Conservation (phyloP, 2,888 invertebrate genomes). For the Mythimna vitellina region DNA sequence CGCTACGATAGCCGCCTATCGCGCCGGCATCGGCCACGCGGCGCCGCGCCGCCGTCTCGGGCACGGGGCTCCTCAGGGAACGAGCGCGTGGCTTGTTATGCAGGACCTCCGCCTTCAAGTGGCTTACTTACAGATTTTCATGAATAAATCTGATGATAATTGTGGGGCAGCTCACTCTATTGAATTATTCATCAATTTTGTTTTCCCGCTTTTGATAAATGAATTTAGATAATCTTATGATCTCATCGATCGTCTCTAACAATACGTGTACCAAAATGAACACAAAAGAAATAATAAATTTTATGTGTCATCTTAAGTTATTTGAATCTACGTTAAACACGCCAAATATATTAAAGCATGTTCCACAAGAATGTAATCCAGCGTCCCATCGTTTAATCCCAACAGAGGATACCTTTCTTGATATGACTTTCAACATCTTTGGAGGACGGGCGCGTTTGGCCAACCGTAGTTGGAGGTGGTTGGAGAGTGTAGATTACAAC, state of each 20-base stretch:
- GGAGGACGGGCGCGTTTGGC: not conserved
- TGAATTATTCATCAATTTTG: conserved; percentile 7
- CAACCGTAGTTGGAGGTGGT: not conserved
- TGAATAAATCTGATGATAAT: conserved; percentile 19
- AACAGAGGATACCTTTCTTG: too few relatives aligned
- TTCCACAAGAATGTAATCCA: too few relatives aligned
- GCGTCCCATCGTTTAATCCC: too few relatives aligned
- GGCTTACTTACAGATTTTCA: not conserved
- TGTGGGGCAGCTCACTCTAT: conserved; percentile 6
- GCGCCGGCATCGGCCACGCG: conserved; percentile 27
- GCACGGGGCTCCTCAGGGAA: not conserved
- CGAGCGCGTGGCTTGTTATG: not conserved
- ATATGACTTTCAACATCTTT: too few relatives aligned
- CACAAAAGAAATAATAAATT: not conserved
- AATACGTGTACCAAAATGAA: not conserved
- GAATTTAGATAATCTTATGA: not conserved
- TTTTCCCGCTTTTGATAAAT: conserved; percentile 11
- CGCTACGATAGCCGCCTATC: conserved; percentile 13
- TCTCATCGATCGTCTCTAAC: not conserved
- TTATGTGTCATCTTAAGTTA: not conserved
- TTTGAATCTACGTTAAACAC: not conserved
- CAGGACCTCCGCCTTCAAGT: conserved; percentile 4
- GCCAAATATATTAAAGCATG: too few relatives aligned
- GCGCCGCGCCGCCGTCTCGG: conserved; percentile 1
- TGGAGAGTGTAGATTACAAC: not conserved